A percentile compares a stretch with the other conserved stretches of the same genome.
Conservation (phyloP, 2,113 vertebrate species). For the Chloroceryle aenea region DNA sequence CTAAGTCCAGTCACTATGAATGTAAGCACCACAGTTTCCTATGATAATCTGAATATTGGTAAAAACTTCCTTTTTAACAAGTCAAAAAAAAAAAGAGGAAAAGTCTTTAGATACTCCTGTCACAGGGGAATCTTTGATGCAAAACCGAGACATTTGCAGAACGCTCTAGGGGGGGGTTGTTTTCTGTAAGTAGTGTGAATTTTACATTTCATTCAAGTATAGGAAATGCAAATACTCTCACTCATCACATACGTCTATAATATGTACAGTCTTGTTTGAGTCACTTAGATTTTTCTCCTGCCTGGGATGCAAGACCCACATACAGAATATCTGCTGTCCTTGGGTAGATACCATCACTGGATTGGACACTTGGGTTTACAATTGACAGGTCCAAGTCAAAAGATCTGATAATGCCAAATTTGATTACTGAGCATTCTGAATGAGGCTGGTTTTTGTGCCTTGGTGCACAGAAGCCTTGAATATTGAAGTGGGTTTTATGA, state of each 20-base stretch:
- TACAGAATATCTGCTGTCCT: background rate
- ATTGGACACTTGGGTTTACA: background rate
- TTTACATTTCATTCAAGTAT: background rate
- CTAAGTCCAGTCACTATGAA: background rate
- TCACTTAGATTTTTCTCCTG: background rate
- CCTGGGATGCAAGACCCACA: background rate
- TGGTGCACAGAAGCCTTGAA: background rate
- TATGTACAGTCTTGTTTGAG: background rate
- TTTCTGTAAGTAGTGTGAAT: background rate
- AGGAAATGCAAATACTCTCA: background rate
- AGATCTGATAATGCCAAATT: background rate
- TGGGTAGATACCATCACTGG: background rate
- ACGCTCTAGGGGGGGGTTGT: fast-evolving
- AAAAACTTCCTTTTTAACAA: background rate
- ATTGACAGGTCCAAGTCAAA: background rate
- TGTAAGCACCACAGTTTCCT: background rate
- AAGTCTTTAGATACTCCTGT: background rate
- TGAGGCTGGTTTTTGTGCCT: background rate
- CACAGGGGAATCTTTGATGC: background rate
- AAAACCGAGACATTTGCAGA: background rate
- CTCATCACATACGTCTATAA: background rate
- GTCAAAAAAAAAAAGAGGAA: background rate
- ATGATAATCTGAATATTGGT: background rate
- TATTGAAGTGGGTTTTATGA: background rate
- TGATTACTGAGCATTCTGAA: background rate